These are phyloP conservation scores for Stenodema calcarata DNA, from an alignment of 2,888 invertebrate genomes.

Conservation along the genomic window DNA sequence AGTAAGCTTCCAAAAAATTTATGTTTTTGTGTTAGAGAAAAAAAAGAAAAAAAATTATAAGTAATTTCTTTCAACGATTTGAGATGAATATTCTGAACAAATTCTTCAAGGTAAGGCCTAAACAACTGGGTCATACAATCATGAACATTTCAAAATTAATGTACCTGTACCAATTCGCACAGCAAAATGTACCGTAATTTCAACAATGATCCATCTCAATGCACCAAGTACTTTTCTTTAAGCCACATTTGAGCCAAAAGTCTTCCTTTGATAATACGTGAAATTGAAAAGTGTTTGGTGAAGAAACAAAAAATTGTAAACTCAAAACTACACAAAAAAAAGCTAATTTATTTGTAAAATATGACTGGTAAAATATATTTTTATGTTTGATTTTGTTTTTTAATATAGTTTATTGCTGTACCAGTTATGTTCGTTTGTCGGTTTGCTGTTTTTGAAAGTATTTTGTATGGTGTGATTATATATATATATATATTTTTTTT, in stretches of 20 bases:
- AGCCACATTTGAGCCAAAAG: neutral
- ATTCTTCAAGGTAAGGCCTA: neutral
- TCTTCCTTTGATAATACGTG: neutral
- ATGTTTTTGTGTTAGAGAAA: too few relatives aligned
- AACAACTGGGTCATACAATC: neutral
- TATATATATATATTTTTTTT: too few relatives aligned
- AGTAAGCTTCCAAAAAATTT: neutral
- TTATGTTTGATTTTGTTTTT: conserved; percentile 7
- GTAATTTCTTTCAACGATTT: neutral
- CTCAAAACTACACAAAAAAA: neutral
- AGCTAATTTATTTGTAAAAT: neutral
- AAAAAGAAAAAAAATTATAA: neutral
- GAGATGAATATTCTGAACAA: neutral
- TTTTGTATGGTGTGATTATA: neutral
- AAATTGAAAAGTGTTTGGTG: neutral
- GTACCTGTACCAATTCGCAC: neutral
- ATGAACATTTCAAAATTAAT: neutral
- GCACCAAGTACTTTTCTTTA: neutral
- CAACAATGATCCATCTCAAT: neutral
- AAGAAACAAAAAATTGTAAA: neutral
- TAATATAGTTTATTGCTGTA: neutral
- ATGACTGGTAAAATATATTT: neutral
- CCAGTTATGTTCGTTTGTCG: neutral
- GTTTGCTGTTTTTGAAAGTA: neutral
- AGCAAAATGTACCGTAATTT: neutral